Evolutionary conservation across 2,797 vertebrate species (phyloP), one percentile per base, ranked within the genome.

Genomic region (Thaleichthys pacificus): DNA sequence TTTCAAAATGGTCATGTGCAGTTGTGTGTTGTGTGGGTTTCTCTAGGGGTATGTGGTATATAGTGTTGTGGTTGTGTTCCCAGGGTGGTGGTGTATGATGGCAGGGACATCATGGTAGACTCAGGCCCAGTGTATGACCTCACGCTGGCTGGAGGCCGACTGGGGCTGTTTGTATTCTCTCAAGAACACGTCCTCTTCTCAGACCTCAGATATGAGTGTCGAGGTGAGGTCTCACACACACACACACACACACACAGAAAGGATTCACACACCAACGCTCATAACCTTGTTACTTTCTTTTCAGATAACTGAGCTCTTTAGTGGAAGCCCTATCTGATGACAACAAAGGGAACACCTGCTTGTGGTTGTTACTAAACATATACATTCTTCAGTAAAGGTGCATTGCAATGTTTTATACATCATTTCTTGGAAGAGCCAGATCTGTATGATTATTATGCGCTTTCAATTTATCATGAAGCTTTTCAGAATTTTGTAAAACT

Each of bases 171-270:
- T 77, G 97, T 98, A 85, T 99, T 99, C 91, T 99, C 97, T 72
- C 97, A 99, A 90, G 97, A 99, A 74, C 96, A 96, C 79, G 95
- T 97, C 70, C 93, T 96, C 79, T 99, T 99, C 92, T 99, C 97
- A 38, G 97, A 99, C 87, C 96, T 99, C 88, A 96, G 93, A 91
- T 98, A 98, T 9, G 96, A 98, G 89, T 99, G 97, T 91, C 93
- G 94, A 96, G 97, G 97, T 99, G 84, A 94, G 93, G 86, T 32
- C 17, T 3, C 35, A 49, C 19, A 35, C 49, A 32, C 42, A 54
- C 47, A 35, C 70, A 21, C 51, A 47, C 61, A 71, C 69, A 56
- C 24, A 54, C n/a, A 17, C 61, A 11, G 7, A 15, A 26, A 63
- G 6, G 3, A 54, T 38, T 26, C 24, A 62, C 66, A 73, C 62